Base-by-base conservation (phyloP, 2,888 invertebrate genomes). In the Drosophila lacicola region DNA sequence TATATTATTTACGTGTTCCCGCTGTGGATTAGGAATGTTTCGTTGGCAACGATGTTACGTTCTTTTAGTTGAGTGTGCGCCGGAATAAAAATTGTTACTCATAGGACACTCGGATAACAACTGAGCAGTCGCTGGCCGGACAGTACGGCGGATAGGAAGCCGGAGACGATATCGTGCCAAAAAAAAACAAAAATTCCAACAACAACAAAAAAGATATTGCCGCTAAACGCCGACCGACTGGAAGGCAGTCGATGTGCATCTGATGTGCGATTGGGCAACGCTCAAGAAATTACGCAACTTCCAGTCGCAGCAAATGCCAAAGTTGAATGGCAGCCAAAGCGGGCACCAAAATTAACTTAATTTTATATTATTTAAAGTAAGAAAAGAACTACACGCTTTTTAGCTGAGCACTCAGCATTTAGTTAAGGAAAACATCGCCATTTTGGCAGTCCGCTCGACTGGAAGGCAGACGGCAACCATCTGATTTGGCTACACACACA, bases 251-350 rank as follows among this genome's bases (percentile, higher is more conserved):
- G 58, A 68, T 69, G 56, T 69, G 46, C 29, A 64, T 29, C 29
- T 51, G 66, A 49, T 64, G 55, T 70, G 77, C 74, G 73, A 65
- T 67, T 80, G 66, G 64, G 63, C 69, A 74, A 55, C 36, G 68
- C 74, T 77, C 70, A 74, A 58, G 57, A 78, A 89, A 87, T 89
- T 90, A 89, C 90, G 88, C 89, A 90, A 90, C 78, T 90, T 87
- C 84, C 87, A 85, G 78, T 53, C 42, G 10, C 46, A 55, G 50
- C 54, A 53, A 33, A 39, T 56, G 29, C 41, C 49, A 50, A 51
- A 55, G 39, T 47, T 54, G 14, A 42, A 55, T 9, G 41, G 8
- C 17, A 53, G 14, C 11, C 25, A 55, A 53, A 51, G 55, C 19
- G 9, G 3, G 0, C 8, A n/a, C 3, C 37, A 3, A 25, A 13